Evolutionary conservation across 2,888 invertebrate genomes (phyloP), one percentile per base, ranked within the genome.

Genomic region (Lasioglossum pauxillum): DNA sequence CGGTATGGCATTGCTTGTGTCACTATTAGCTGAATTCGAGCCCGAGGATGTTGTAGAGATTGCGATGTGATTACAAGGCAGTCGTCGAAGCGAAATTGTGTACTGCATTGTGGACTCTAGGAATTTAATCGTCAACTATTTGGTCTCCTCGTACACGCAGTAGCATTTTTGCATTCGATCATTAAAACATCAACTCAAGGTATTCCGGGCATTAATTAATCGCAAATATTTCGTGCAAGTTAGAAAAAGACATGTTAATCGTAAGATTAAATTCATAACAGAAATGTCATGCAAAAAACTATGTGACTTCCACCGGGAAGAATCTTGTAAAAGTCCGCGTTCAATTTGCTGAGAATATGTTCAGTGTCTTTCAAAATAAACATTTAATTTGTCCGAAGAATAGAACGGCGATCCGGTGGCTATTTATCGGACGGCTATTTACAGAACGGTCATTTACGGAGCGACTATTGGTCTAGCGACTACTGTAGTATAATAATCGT

Each of bases 1-100:
- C 27, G 60, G 60, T 60, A 60, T 60, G 31, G 60, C 60, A 60
- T 60, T 60, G 60, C 60, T 60, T 60, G 27, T 60, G 60, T 60
- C 60, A 60, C 31, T 60, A 60, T 60, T 60, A 60, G 60, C 60
- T 60, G 27, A 60, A 60, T 60, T 27, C 60, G 60, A 60, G 60
- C 60, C 31, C 60, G 60, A 60, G 60, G 60, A 60, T 60, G 60
- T 60, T 31, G 60, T 16, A 5, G 60, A 60, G 60, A 60, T 60
- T 60, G 60, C 60, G 27, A 60, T 60, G 60, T 60, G 60, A 60
- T 60, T 60, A 16, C 60, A 60, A 60, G 60, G 27, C 60, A 60
- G 60, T 60, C 60, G 60, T 27, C 60, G 60, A 60, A 60, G 60
- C 60, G 60, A 60, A 60, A 60, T 60, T 60, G 16, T 27, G 60